Evolutionary conservation across 1,140 invertebrate species (phyloP), one percentile per base, ranked within the genome.

Genomic region (Nomia melanderi): DNA sequence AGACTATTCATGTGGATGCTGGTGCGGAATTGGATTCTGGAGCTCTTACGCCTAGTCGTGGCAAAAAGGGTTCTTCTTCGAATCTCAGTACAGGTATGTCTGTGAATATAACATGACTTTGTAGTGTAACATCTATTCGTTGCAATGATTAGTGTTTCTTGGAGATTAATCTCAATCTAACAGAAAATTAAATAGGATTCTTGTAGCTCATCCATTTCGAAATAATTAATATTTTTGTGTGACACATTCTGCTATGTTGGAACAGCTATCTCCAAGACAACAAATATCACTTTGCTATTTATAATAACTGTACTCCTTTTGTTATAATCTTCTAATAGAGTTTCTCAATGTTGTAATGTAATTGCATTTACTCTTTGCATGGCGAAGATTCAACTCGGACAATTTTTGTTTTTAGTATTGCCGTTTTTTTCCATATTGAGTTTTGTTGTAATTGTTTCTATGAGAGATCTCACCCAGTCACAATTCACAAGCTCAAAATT

Each of bases 1-100:
- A 97, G 92, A 97, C 97, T 20, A 97, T 98, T 77, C 96, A 97
- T 86, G 96, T 97, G 62, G 97, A 97, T n/a, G 95, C 95, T 84
- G 95, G 95, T 74, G 92, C 95, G n/a, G 95, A 96, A 81, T 93
- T 96, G 81, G 95, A 95, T 73, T 96, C 96, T 79, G 96, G 96
- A 79, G 95, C 94, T 85, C 93, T 96, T 79, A 94, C 96, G 76
- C 94, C 95, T 80, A 94, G 95, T 93, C 93, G 94, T 76, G 95
- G 95, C 56, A 96, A 96, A 88, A 96, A 96, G 87, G 96, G 96
- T 74, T 97, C 96, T 76, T 95, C 94, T 81, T 95, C 96, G 70
- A 97, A 97, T 93, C 93, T 97, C 78, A 92, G 93, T 85, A 95
- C 95, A 87, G 96, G 96, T 97, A 92, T 92, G 83, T 86, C 54